Percentiles rank a stretch among this genome's conserved stretches.
These are phyloP conservation scores for Petroica traversi DNA, from an alignment of 2,113 vertebrate species.

Conservation along the genomic window DNA sequence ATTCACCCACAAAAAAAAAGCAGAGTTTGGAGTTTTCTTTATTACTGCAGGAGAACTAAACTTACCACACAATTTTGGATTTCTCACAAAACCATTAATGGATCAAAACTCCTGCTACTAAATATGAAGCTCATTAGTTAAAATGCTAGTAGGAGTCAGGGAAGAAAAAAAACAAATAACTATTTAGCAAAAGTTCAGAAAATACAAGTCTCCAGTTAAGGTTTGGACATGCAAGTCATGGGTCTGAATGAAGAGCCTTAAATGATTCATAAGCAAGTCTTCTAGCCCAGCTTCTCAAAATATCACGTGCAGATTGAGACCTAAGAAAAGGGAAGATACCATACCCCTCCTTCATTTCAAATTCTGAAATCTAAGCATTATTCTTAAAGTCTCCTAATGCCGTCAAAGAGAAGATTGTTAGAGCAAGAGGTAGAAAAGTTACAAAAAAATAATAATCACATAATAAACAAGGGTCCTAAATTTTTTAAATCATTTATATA, in stretches of 20 bases:
- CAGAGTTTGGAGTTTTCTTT: too few relatives aligned
- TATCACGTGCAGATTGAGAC: rapidly evolving
- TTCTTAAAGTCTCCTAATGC: neutral
- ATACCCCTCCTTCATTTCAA: neutral
- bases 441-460: neutral
- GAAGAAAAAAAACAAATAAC: neutral
- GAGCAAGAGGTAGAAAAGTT: neutral
- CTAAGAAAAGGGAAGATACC: neutral
- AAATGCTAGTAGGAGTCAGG: neutral
- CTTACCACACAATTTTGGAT: neutral
- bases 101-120: neutral
- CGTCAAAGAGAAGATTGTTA: neutral
- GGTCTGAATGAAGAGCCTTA: neutral
- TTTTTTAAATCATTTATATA: neutral
- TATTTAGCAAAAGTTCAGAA: neutral
- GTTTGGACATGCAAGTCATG: neutral
- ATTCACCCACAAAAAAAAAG: neutral
- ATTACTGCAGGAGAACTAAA: neutral
- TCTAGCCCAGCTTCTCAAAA: neutral
- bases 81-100: neutral
- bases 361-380: neutral
- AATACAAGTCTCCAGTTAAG: neutral
- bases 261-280: neutral
- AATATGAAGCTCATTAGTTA: neutral
- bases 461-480: neutral